Percentiles rank a stretch among this genome's conserved stretches.
phyloP scores from a whole-genome alignment of 2,888 invertebrate species.

The Chrysodeixis includens region DNA sequence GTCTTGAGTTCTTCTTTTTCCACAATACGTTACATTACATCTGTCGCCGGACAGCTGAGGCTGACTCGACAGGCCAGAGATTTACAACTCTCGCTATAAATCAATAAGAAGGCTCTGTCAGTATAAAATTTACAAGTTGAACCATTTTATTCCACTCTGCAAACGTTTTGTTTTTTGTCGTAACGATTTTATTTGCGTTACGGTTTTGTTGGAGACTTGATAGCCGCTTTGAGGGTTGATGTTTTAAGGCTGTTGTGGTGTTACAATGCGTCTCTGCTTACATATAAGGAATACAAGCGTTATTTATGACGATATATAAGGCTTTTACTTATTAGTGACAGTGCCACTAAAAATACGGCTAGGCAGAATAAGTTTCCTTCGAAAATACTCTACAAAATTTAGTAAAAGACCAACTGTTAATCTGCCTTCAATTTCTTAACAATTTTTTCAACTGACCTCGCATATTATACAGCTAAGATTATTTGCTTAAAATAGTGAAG shows the following conservation, averaged over 20 bases:
- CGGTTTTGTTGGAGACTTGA: conserved; percentile 9
- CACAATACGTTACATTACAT: conserved; percentile 17
- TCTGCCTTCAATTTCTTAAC: too few relatives aligned
- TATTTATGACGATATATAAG: too few relatives aligned
- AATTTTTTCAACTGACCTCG: too few relatives aligned
- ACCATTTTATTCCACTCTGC: conserved; percentile 30
- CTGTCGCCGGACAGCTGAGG: conserved; percentile 31
- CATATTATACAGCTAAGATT: too few relatives aligned
- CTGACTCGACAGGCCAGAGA: neutral
- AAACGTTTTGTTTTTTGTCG: conserved; percentile 26
- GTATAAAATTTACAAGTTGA: conserved; percentile 26
- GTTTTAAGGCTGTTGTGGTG: neutral
- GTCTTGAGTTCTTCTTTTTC: neutral
- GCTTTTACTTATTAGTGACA: too few relatives aligned
- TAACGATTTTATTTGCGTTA: conserved; percentile 24
- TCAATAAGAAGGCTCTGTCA: neutral
- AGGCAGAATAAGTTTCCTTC: too few relatives aligned
- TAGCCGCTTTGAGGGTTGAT: neutral
- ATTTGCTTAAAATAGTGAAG: too few relatives aligned
- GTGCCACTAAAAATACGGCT: too few relatives aligned
- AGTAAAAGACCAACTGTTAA: too few relatives aligned
- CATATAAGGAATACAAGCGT: too few relatives aligned
- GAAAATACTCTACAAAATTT: too few relatives aligned
- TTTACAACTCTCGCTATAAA: conserved; percentile 17
- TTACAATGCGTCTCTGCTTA: neutral